Evolutionary conservation across 2,888 invertebrate genomes (phyloP).

Genomic region (Mythimna pallens): DNA sequence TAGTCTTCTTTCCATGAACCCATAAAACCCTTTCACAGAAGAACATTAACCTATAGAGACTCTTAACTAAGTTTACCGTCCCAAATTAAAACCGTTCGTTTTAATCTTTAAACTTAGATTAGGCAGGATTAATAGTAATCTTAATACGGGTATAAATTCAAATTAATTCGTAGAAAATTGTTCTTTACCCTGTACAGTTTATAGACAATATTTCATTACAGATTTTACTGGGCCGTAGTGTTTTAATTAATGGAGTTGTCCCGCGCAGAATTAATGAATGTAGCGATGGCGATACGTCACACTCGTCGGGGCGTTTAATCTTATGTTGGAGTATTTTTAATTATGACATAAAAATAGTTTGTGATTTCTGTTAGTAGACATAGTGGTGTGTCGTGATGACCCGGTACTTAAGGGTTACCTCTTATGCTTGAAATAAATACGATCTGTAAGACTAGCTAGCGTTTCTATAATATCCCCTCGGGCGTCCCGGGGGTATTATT

Average conservation of each 20-base stretch:
- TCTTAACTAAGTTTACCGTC: constrained; percentile 28
- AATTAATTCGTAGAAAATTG: constrained; percentile 64
- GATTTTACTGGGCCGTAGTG: constrained; percentile 78
- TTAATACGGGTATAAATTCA: constrained; percentile 63
- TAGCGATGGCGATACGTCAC: constrained; percentile 50
- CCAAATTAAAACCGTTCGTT: constrained; percentile 55
- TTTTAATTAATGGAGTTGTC: constrained; percentile 83
- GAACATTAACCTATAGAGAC: constrained; percentile 26
- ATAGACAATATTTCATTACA: constrained; percentile 77
- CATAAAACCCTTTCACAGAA: constrained; percentile 13
- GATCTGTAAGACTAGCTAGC: too few species aligned
- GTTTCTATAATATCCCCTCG: too few species aligned
- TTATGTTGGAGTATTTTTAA: constrained; percentile 40
- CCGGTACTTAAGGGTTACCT: too few species aligned
- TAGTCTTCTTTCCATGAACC: neutral
- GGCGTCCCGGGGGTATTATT: too few species aligned
- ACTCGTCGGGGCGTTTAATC: constrained; percentile 54
- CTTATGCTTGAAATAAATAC: too few species aligned
- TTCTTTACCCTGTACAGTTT: constrained; percentile 48
- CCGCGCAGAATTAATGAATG: constrained; percentile 76
- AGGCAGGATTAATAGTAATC: constrained; percentile 63
- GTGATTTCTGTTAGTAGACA: too few species aligned
- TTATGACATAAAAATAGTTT: neutral
- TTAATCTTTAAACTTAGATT: constrained; percentile 67
- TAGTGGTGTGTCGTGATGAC: too few species aligned